phyloP scores from a whole-genome alignment of 2,797 vertebrate species.

The Mus caroli region DNA sequence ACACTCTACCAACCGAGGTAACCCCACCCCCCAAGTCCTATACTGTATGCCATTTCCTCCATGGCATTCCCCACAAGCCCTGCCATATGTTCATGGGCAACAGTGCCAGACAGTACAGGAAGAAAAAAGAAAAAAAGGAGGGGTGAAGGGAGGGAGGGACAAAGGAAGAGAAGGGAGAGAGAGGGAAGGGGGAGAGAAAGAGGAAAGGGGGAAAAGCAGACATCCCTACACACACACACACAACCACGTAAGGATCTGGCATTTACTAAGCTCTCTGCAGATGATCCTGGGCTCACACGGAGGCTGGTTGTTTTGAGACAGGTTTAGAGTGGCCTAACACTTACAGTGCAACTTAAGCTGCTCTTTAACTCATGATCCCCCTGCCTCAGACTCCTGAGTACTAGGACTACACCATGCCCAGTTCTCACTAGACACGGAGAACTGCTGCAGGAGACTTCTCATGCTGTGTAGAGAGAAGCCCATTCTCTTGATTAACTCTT shows the following conservation, averaged over 20 bases:
- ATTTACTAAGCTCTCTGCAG: constrained; percentile 1
- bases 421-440: not conserved
- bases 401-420: not conserved
- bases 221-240: too few species aligned
- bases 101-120: not conserved
- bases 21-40: not conserved
- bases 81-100: not conserved
- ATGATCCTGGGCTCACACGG: not conserved
- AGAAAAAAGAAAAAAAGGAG: not conserved
- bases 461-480: not conserved
- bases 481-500: not conserved
- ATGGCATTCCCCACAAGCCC: not conserved
- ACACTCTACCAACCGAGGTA: not conserved
- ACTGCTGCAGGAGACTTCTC: not conserved
- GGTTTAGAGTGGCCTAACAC: not conserved
- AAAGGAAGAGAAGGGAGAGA: too few species aligned
- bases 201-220: not conserved
- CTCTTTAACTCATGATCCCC: not conserved
- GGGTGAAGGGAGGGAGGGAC: not conserved
- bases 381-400: not conserved
- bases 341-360: not conserved
- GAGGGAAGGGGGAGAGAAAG: too few species aligned
- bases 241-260: not conserved
- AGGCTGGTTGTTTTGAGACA: not conserved
- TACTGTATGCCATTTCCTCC: not conserved